Evolutionary conservation across 2,797 vertebrate species (phyloP), one percentile per base, ranked within the genome.

Genomic region (Mustela erminea): DNA sequence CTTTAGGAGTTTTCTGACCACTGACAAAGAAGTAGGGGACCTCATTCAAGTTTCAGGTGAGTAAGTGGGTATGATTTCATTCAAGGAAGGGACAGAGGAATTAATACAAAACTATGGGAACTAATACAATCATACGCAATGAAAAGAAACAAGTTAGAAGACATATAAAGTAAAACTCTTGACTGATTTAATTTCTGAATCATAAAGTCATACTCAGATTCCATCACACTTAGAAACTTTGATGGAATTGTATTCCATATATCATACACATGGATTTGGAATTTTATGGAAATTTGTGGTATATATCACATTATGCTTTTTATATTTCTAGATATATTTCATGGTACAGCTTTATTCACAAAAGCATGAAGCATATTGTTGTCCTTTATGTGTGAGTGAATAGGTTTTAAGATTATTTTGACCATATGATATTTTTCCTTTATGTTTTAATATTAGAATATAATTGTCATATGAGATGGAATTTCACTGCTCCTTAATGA

Each of bases 1-100:
- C 49, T 80, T 90, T 70, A 95, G 54, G 15, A 84, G 25, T 84
- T 95, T 93, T 38, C 52, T 83, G 66, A 66, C 78, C n/a, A 66
- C 25, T 87, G 32, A 77, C 35, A 86, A 82, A 49, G 70, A 90
- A 78, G 54, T 52, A 1, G 38, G 92, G 85, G 46, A 43, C 10
- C 46, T 81, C 41, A 32, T 43, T 29, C 81, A 60, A 84, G 38
- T 82, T 89, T 93, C 27, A 89, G 49, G 32, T 93, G 60, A 83
- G 46, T 93, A 41, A 58, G 54, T 72, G 32, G 20, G 43, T 6
- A 27, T 41, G 23, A 66, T 83, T 92, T 88, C 41, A 77, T 68
- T 77, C 60, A 68, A 90, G 52, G 4, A 91, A 87, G 17, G 91
- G 84, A 93, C 0, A 81, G 62, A 90, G 95, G 56, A 91, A 35